Evolutionary conservation across 2,888 invertebrate species (phyloP).

Genomic region (Acrocyrtus sp.): DNA sequence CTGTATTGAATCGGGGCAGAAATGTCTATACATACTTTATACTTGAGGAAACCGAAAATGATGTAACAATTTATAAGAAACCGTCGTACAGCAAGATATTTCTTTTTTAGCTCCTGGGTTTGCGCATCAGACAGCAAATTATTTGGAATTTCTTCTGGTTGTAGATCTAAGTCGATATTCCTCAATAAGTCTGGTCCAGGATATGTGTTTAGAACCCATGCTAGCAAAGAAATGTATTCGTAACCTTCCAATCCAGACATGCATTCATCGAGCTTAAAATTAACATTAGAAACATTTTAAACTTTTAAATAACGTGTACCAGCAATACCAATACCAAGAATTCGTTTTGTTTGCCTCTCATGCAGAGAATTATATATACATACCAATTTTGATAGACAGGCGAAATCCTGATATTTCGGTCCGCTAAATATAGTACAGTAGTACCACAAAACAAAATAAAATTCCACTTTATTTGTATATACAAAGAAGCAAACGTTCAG

Average conservation of each 20-base stretch:
- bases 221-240: conserved; percentile 92
- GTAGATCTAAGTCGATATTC: conserved; percentile 83
- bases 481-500: too few species aligned
- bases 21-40: too few species aligned
- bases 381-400: conserved; percentile 84
- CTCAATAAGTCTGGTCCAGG: conserved; percentile 87
- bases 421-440: conserved; percentile 72
- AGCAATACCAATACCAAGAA: not conserved
- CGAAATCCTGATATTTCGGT: conserved; percentile 86
- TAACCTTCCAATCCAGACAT: conserved; percentile 94
- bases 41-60: too few species aligned
- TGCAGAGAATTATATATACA: conserved; percentile 67
- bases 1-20: too few species aligned
- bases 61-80: too few species aligned
- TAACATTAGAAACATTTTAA: not conserved
- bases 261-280: conserved; percentile 79
- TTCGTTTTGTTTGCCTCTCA: too few species aligned
- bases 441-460: too few species aligned
- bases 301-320: not conserved
- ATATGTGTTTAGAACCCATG: conserved; percentile 94
- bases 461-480: not conserved
- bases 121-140: conserved; percentile 81
- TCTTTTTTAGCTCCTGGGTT: conserved; percentile 81
- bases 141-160: conserved; percentile 72
- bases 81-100: conserved; percentile 79